phyloP scores from a whole-genome alignment of 2,888 invertebrate genomes.

The Dyspetes luteomarginatus region DNA sequence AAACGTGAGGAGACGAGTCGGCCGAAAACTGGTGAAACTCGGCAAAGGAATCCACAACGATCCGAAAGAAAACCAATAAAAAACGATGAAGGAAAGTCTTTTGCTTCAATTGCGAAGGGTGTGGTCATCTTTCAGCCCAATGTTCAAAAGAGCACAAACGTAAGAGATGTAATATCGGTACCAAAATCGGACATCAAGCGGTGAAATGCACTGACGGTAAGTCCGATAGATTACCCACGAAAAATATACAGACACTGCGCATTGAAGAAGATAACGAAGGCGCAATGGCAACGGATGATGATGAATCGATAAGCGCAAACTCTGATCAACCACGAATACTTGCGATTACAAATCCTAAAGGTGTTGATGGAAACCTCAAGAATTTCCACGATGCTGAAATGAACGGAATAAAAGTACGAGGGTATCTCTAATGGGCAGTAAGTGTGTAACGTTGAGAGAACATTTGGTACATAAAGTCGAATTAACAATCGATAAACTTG shows the following conservation, averaged over 20 bases:
- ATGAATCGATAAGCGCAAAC: neutral
- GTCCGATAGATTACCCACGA: neutral
- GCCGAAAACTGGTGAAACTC: conserved; percentile 16
- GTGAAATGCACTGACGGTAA: neutral
- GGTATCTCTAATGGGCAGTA: conserved; percentile 38
- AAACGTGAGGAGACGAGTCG: conserved; percentile 13
- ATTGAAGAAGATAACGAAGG: neutral
- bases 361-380: conserved; percentile 38
- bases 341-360: conserved; percentile 26
- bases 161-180: conserved; percentile 2
- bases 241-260: neutral
- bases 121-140: conserved; percentile 26
- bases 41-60: conserved; percentile 11
- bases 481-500: neutral
- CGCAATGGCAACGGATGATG: neutral
- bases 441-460: conserved; percentile 33
- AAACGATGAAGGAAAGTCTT: conserved; percentile 42
- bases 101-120: conserved; percentile 45
- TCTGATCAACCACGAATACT: conserved; percentile 18
- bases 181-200: neutral
- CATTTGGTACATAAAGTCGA: conserved; percentile 2
- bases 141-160: conserved; percentile 42
- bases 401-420: conserved; percentile 32
- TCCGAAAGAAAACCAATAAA: conserved; percentile 13
- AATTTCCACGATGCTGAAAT: conserved; percentile 38